Evolutionary conservation across 2,113 vertebrate genomes (phyloP).

Genomic region (Smithornis capensis): DNA sequence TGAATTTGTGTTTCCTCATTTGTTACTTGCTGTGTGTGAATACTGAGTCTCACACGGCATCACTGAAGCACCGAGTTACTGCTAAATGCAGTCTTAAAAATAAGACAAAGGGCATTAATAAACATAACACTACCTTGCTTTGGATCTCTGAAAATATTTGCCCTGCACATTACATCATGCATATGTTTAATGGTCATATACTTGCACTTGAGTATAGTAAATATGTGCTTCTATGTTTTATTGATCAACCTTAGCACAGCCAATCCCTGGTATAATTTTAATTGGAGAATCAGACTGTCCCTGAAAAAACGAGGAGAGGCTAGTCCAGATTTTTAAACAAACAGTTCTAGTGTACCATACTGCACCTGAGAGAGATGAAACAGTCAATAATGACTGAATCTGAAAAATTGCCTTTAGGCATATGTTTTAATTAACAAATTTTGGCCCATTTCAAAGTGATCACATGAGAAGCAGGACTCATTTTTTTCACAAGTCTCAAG

Average conservation of each 20-base stretch:
- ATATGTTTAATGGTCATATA: neutral
- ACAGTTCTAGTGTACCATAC: neutral
- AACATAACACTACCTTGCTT: neutral
- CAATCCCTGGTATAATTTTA: neutral
- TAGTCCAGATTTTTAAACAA: neutral
- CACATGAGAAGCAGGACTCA: neutral
- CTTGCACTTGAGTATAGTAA: neutral
- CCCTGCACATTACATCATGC: neutral
- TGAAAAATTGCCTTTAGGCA: neutral
- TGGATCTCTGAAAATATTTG: neutral
- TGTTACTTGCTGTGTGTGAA: neutral
- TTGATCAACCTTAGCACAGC: neutral
- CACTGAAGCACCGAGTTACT: neutral
- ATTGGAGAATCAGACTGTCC: neutral
- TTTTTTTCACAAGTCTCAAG: neutral
- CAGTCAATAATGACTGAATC: neutral
- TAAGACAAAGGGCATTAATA: neutral
- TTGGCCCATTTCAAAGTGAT: neutral
- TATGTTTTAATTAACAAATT: neutral
- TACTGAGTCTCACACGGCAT: neutral
- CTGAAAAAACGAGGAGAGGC: neutral
- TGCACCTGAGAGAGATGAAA: neutral
- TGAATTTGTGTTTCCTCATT: neutral
- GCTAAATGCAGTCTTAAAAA: neutral
- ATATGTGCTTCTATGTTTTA: neutral